These are phyloP conservation scores for Zeuzera pyrina DNA, from an alignment of 2,888 invertebrate genomes.

Conservation along the genomic window DNA sequence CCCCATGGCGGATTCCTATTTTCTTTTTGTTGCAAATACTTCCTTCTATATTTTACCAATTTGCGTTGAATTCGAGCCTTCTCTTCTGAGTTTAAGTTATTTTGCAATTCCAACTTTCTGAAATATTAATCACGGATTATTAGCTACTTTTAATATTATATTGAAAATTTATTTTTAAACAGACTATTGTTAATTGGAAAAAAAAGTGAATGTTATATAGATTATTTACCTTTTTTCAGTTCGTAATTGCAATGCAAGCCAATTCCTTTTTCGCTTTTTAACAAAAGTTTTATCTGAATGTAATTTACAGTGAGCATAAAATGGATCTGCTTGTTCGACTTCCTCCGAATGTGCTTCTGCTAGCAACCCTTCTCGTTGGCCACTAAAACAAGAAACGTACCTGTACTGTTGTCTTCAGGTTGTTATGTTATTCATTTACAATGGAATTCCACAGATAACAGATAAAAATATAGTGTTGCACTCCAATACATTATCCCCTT, in stretches of 20 bases:
- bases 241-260: constrained; percentile 88
- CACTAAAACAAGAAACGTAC: constrained; percentile 71
- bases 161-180: neutral
- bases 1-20: constrained; percentile 89
- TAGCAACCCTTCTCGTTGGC: constrained; percentile 92
- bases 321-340: constrained; percentile 95
- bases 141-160: neutral
- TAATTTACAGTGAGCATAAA: constrained; percentile 96
- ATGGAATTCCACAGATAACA: neutral
- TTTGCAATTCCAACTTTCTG: constrained; percentile 73
- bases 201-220: neutral
- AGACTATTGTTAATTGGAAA: neutral
- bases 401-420: no score
- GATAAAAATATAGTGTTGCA: no score
- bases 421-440: neutral
- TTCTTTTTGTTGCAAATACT: constrained; percentile 83
- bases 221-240: constrained; percentile 76
- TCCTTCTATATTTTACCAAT: constrained; percentile 86
- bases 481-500: neutral
- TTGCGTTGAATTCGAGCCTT: constrained; percentile 85
- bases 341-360: constrained; percentile 94
- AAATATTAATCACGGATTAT: neutral
- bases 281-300: constrained; percentile 94
- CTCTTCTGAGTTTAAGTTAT: constrained; percentile 77
- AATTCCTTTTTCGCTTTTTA: constrained; percentile 85